Percentiles rank a stretch among this genome's conserved stretches.
phyloP scores from a whole-genome alignment of 2,888 invertebrate species.

The Cynaeus angustus region DNA sequence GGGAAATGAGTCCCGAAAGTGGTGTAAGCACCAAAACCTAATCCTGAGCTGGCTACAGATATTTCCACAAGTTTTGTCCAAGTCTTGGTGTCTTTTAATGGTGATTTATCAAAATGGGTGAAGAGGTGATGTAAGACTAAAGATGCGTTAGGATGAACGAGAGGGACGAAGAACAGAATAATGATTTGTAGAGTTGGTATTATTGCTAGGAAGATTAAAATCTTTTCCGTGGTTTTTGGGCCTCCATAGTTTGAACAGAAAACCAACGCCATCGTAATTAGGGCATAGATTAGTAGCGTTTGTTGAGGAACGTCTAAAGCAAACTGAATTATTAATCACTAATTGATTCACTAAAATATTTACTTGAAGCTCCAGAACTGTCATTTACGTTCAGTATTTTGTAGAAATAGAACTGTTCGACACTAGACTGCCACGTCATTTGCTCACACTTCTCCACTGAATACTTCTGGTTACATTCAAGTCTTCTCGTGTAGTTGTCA shows the following conservation, averaged over 20 bases:
- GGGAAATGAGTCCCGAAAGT: slow-evolving; percentile 33
- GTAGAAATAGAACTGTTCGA: slow-evolving; percentile 32
- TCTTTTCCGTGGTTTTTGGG: slow-evolving; percentile 21
- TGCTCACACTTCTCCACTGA: slow-evolving; percentile 19
- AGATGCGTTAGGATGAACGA: not conserved
- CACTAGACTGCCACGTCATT: slow-evolving; percentile 34
- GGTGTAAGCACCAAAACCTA: slow-evolving; percentile 46
- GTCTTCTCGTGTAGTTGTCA: slow-evolving; percentile 18
- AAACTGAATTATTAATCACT: not conserved
- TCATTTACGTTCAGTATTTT: slow-evolving; percentile 6
- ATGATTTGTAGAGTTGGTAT: slow-evolving; percentile 9
- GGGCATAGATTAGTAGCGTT: slow-evolving; percentile 3
- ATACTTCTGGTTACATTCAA: slow-evolving; percentile 20
- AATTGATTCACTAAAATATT: not conserved
- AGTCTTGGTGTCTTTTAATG: slow-evolving; percentile 8
- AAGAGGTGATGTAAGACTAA: not conserved
- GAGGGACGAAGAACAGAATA: slow-evolving; percentile 13
- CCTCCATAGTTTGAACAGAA: slow-evolving; percentile 25
- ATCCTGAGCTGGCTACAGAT: slow-evolving; percentile 28
- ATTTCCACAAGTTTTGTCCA: slow-evolving; percentile 41
- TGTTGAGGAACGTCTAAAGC: slow-evolving; percentile 22
- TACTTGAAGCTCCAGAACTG: not conserved
- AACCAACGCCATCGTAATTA: slow-evolving; percentile 13
- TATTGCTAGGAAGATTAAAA: slow-evolving; percentile 6
- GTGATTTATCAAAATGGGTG: slow-evolving; percentile 19